These are phyloP conservation scores for Myanophis thanlyinensis DNA, from an alignment of 2,113 vertebrate species.

Conservation along the genomic window DNA sequence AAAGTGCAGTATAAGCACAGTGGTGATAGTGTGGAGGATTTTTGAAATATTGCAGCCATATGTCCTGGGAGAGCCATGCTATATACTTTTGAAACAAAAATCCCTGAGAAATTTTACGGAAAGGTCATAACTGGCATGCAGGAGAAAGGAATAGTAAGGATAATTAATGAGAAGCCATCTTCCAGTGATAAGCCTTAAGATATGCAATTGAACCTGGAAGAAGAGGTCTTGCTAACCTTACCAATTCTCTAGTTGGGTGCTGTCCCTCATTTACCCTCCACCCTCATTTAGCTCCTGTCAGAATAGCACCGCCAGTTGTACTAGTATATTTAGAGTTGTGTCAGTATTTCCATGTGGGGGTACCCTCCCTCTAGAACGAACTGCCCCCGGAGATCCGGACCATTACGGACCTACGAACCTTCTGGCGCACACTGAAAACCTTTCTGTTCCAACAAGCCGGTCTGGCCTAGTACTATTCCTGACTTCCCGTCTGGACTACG, in stretches of 20 bases:
- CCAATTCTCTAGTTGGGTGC: neutral
- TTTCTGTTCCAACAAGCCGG: too few relatives aligned
- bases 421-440: too few relatives aligned
- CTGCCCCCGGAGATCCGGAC: too few relatives aligned
- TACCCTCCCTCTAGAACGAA: too few relatives aligned
- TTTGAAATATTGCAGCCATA: neutral
- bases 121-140: neutral
- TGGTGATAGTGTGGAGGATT: neutral
- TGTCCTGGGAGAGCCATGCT: neutral
- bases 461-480: too few relatives aligned
- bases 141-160: neutral
- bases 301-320: neutral
- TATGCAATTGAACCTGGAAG: neutral
- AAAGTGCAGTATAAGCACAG: neutral
- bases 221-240: neutral
- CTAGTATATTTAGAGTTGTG: constrained; percentile 6
- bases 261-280: neutral
- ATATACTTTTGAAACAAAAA: neutral
- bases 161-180: neutral
- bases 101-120: neutral
- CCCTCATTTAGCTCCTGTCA: neutral
- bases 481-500: too few relatives aligned
- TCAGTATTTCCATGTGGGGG: constrained; percentile 15
- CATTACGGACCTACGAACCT: too few relatives aligned
- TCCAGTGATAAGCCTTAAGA: neutral